Base-by-base conservation (phyloP, 2,888 invertebrate species). In the Eupithecia pulchellata region DNA sequence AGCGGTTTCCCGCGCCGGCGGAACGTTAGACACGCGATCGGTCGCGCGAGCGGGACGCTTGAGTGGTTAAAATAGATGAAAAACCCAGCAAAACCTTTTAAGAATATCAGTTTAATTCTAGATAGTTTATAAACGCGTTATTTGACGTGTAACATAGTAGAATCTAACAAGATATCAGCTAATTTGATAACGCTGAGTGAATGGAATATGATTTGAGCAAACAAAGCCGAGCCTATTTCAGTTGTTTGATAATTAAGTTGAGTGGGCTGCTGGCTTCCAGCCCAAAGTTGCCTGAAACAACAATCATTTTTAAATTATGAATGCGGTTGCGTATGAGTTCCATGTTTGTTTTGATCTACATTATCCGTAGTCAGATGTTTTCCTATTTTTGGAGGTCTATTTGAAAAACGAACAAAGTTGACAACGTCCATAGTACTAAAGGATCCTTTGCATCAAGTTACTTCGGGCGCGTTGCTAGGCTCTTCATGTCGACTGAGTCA, bases 181-280 rank as follows among this genome's bases (percentile, higher is more conserved):
- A 66, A 65, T 66, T 66, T 57, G 57, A 66, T 57, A 29, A 27
- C 20, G 57, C 17, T 52, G 11, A 52, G 52, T 52, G 52, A 52
- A 57, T 29, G 25, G 36, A 6, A 36, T 66, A 66, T 66, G 57
- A 66, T 66, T 66, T 57, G 25, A 66, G 20, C 61, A 61, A 61
- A 61, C 61, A 60, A 32, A 32, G 20, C n/a, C 29, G 29, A 32
- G 32, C 30, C 29, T 34, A 61, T 61, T 61, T 34, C 20, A 20
- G 47, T 55, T 27, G 55, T 17, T 57, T 57, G 34, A 61, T 61
- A 61, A 61, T 61, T 61, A 61, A 6, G 20, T 36, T 34, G 20
- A 61, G 61, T 61, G 34, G 61, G 30, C 58, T 30, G 30, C 4
- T 13, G n/a, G 29, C 58, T 52, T 14, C n/a, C 58, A 30, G 29